Percentiles rank a stretch among this genome's conserved stretches.
Conservation (phyloP, 1,140 invertebrate genomes). For the Ectropis grisescens region DNA sequence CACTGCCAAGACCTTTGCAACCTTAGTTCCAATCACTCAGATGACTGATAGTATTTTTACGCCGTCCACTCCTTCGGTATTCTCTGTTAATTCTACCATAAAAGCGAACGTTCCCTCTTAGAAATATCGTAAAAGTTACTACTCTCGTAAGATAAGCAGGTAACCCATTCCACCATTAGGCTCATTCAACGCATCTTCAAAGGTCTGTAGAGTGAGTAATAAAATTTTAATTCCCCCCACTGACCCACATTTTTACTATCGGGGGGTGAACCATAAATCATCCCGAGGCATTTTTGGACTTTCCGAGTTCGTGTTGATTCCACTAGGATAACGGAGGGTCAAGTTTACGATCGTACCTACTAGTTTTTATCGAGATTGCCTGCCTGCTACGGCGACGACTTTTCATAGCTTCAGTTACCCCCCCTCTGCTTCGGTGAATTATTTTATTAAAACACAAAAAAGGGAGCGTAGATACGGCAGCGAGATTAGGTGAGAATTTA, state of each 20-base stretch:
- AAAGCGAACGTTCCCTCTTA: constrained; percentile 8
- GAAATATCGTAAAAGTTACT: constrained; percentile 11
- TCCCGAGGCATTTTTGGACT: constrained; percentile 16
- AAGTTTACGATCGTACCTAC: constrained; percentile 43
- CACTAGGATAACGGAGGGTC: constrained; percentile 40
- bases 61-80: no score
- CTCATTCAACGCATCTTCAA: constrained; percentile 11
- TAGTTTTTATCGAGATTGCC: constrained; percentile 53
- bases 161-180: constrained; percentile 12
- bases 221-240: constrained; percentile 41
- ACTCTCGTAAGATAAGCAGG: constrained; percentile 12
- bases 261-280: constrained; percentile 36
- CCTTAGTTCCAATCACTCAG: no score
- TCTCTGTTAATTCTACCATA: constrained; percentile 7
- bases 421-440: constrained; percentile 27
- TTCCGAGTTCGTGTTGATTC: constrained; percentile 36
- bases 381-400: constrained; percentile 11
- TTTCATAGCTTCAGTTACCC: constrained; percentile 33
- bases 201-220: no score
- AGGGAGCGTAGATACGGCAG: constrained; percentile 17
- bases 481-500: constrained; percentile 27
- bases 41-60: no score
- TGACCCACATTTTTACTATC: constrained; percentile 40
- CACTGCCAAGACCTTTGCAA: no score
- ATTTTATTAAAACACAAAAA: constrained; percentile 37